Conservation (phyloP, 2,797 vertebrate genomes). For the Ciconia nigra region DNA sequence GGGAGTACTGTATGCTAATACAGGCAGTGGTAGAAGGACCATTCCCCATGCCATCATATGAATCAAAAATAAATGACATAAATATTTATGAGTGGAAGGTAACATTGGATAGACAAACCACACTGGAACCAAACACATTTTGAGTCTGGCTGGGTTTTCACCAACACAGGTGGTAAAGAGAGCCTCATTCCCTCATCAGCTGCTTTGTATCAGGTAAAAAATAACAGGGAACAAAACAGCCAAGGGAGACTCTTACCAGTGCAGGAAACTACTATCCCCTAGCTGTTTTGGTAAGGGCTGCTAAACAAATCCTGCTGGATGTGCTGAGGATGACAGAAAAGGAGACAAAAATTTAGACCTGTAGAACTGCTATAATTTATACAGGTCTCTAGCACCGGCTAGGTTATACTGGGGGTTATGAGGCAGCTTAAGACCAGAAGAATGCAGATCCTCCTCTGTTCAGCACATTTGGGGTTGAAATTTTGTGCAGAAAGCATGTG, state of each 20-base stretch:
- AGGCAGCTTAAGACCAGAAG: neutral
- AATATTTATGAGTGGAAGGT: neutral
- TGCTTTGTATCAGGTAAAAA: neutral
- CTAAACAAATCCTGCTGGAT: neutral
- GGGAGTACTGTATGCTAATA: neutral
- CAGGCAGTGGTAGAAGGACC: neutral
- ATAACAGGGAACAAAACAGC: neutral
- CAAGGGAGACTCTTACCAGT: neutral
- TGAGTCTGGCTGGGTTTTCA: neutral
- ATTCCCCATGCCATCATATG: neutral
- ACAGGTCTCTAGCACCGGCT: neutral
- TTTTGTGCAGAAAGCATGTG: neutral
- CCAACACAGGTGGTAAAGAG: neutral
- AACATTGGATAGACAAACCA: neutral
- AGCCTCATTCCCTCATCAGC: neutral
- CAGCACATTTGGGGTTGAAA: neutral
- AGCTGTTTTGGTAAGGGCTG: neutral
- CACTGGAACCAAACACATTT: neutral
- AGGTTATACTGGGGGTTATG: neutral
- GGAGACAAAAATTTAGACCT: neutral
- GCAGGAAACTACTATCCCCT: neutral
- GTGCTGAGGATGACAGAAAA: neutral
- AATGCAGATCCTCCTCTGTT: neutral
- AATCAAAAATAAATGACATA: neutral
- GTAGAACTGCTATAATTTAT: neutral